Conservation (phyloP, 2,797 vertebrate species). For the Mastacembelus armatus region DNA sequence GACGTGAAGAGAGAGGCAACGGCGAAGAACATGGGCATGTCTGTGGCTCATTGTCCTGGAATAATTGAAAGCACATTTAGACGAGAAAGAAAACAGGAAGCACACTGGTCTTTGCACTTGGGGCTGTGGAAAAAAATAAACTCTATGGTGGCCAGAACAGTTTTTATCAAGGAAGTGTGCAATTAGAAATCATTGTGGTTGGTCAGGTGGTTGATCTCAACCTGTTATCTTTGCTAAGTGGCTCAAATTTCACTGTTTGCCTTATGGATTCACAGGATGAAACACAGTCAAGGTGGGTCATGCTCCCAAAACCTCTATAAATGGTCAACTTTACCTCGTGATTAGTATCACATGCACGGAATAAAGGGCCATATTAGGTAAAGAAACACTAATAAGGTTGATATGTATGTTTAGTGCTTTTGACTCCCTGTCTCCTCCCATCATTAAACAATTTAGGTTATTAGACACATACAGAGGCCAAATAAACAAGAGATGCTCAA, state of each 20-base stretch:
- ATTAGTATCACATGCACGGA: slow-evolving; percentile 48
- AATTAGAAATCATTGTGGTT: slow-evolving; percentile 67
- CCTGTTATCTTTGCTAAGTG: slow-evolving; percentile 68
- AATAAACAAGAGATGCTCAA: slow-evolving; percentile 59
- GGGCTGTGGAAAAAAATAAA: slow-evolving; percentile 36
- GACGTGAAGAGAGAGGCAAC: slow-evolving; percentile 39
- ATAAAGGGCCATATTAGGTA: slow-evolving; percentile 50
- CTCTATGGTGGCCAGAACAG: background rate
- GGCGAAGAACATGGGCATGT: slow-evolving; percentile 40
- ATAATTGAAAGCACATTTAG: slow-evolving; percentile 70
- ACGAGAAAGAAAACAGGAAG: slow-evolving; percentile 64
- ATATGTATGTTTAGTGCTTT: slow-evolving; percentile 38
- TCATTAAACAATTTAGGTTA: slow-evolving; percentile 64
- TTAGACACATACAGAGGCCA: slow-evolving; percentile 47
- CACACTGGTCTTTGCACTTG: slow-evolving; percentile 22
- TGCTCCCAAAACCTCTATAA: slow-evolving; percentile 18
- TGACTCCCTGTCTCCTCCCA: slow-evolving; percentile 38
- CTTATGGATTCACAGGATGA: slow-evolving; percentile 29
- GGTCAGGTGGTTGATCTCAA: slow-evolving; percentile 43
- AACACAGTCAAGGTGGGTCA: slow-evolving; percentile 4
- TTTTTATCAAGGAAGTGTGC: slow-evolving; percentile 66
- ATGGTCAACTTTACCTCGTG: slow-evolving; percentile 40
- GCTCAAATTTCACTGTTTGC: slow-evolving; percentile 45
- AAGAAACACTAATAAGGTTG: slow-evolving; percentile 58
- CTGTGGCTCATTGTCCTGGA: slow-evolving; percentile 41